Conservation (phyloP, 2,888 invertebrate species). For the Andrena hattorfiana region DNA sequence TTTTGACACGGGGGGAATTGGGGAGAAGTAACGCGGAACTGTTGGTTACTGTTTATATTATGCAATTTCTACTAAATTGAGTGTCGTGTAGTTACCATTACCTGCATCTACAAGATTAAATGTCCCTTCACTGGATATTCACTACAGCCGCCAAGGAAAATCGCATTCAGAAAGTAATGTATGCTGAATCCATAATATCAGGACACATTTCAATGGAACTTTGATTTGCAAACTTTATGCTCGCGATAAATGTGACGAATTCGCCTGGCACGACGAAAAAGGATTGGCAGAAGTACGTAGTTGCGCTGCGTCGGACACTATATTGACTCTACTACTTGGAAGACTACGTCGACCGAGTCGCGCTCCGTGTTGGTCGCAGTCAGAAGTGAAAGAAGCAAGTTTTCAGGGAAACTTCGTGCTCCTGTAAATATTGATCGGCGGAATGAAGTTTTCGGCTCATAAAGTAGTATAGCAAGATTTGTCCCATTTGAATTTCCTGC, state of each 20-base stretch:
- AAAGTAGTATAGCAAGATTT: conserved; percentile 34
- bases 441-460: conserved; percentile 54
- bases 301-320: not conserved
- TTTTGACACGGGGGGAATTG: too few relatives aligned
- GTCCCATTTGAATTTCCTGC: conserved; percentile 47
- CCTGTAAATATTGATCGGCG: conserved; percentile 32
- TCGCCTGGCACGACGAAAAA: not conserved
- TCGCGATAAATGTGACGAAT: conserved; percentile 25
- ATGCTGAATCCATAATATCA: not conserved
- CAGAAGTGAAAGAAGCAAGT: conserved; percentile 2
- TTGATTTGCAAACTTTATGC: conserved; percentile 38
- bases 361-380: not conserved
- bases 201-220: conserved; percentile 7
- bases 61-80: not conserved
- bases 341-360: not conserved
- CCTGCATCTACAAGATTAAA: too few relatives aligned
- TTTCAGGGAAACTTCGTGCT: conserved; percentile 27
- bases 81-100: too few relatives aligned
- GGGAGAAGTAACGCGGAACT: not conserved
- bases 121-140: too few relatives aligned
- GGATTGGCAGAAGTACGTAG: conserved; percentile 11
- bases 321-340: not conserved
- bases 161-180: not conserved
- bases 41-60: not conserved
- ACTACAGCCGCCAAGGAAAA: too few relatives aligned